These are phyloP conservation scores for Pomatorhinus ruficollis DNA, from an alignment of 2,113 vertebrate species.

Conservation along the genomic window DNA sequence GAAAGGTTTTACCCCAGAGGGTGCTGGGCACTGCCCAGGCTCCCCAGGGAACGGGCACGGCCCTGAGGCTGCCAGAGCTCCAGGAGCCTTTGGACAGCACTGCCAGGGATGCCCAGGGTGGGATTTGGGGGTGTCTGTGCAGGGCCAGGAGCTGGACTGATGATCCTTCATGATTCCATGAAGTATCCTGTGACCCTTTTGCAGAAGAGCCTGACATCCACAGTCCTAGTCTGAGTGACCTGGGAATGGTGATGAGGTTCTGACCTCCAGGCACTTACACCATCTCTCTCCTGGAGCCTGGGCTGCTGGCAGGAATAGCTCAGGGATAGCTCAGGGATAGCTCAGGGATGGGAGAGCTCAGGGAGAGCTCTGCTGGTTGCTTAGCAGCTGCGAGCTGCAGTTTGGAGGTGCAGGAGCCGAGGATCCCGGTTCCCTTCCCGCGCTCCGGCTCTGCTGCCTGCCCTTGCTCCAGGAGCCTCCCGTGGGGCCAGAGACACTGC, in stretches of 20 bases:
- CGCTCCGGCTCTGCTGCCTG: rapidly evolving
- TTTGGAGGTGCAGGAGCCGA: neutral
- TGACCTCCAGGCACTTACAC: neutral
- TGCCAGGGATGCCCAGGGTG: neutral
- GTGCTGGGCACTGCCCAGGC: neutral
- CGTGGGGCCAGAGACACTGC: neutral
- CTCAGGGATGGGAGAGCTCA: neutral
- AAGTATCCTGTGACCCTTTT: neutral
- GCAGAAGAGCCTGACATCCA: rapidly evolving
- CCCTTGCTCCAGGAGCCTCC: neutral
- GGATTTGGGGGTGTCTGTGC: neutral
- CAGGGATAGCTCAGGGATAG: neutral
- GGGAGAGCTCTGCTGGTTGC: constrained; percentile 18
- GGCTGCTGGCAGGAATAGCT: neutral
- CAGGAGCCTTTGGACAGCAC: rapidly evolving
- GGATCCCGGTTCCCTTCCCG: neutral
- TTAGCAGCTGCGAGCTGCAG: constrained; percentile 40
- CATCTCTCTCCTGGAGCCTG: neutral
- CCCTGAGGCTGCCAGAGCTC: neutral
- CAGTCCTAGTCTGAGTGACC: neutral
- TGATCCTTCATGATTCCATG: neutral
- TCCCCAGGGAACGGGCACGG: neutral
- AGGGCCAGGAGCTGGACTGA: rapidly evolving
- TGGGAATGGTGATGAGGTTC: neutral
- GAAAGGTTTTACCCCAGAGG: neutral